These are phyloP conservation scores for Ectemnius lituratus DNA, from an alignment of 2,888 invertebrate genomes.

Conservation along the genomic window DNA sequence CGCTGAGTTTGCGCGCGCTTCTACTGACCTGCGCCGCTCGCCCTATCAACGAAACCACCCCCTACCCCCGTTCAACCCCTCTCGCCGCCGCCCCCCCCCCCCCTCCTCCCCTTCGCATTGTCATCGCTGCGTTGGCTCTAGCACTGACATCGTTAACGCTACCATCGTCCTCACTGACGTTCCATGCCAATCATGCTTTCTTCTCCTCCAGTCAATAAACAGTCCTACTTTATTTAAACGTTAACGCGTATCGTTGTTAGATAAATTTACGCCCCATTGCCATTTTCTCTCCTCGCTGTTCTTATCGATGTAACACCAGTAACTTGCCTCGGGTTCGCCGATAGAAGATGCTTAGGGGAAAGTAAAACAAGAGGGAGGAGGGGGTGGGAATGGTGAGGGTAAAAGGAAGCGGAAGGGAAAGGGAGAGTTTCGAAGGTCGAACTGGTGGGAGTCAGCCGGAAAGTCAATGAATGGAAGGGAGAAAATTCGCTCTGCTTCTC, in stretches of 20 bases:
- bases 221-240: too few species aligned
- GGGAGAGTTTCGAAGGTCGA: slow-evolving; percentile 17
- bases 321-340: not conserved
- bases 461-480: slow-evolving; percentile 22
- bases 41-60: slow-evolving; percentile 40
- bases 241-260: too few species aligned
- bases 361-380: not conserved
- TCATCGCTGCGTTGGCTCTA: slow-evolving; percentile 20
- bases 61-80: slow-evolving; percentile 13
- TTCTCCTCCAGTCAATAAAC: too few species aligned
- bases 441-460: not conserved
- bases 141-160: slow-evolving; percentile 4
- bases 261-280: too few species aligned
- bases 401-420: too few species aligned
- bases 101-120: slow-evolving; percentile 15
- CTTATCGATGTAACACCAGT: too few species aligned
- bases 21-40: slow-evolving; percentile 14
- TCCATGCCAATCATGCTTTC: not conserved
- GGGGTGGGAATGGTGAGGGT: too few species aligned
- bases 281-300: too few species aligned
- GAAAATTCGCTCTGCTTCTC: not conserved
- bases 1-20: slow-evolving; percentile 37
- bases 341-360: not conserved
- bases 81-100: slow-evolving; percentile 12
- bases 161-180: slow-evolving; percentile 41